phyloP scores from a whole-genome alignment of 2,113 vertebrate genomes.

The Okapia johnstoni region DNA sequence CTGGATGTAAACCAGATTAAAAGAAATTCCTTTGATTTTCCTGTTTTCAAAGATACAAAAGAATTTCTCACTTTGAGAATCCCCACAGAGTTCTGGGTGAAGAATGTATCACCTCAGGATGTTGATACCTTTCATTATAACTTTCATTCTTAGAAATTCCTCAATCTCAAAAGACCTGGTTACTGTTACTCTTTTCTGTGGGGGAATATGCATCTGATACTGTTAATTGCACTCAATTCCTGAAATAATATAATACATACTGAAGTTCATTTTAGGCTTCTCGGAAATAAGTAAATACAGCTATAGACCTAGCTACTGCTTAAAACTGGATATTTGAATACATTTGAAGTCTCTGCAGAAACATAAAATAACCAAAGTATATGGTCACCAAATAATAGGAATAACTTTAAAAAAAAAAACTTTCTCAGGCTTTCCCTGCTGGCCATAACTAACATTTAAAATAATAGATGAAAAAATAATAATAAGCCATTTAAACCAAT shows the following conservation, averaged over 20 bases:
- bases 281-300: not conserved
- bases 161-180: not conserved
- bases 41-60: constrained; percentile 70
- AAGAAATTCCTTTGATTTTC: constrained; percentile 66
- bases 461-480: not conserved
- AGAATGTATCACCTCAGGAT: constrained; percentile 58
- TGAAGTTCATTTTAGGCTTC: not conserved
- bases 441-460: not conserved
- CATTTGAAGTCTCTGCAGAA: not conserved
- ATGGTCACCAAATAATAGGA: not conserved
- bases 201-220: not conserved
- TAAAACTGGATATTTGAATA: not conserved
- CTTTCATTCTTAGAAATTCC: not conserved
- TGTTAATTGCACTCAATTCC: not conserved
- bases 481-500: not conserved
- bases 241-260: not conserved
- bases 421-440: not conserved
- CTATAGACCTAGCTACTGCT: not conserved
- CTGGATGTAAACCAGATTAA: constrained; percentile 58
- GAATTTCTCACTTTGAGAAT: constrained; percentile 68
- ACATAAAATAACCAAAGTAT: not conserved
- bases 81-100: constrained; percentile 11
- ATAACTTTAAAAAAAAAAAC: not conserved
- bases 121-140: constrained; percentile 5
- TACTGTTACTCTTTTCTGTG: not conserved